phyloP scores from a whole-genome alignment of 2,888 invertebrate genomes.

The Automeris io region DNA sequence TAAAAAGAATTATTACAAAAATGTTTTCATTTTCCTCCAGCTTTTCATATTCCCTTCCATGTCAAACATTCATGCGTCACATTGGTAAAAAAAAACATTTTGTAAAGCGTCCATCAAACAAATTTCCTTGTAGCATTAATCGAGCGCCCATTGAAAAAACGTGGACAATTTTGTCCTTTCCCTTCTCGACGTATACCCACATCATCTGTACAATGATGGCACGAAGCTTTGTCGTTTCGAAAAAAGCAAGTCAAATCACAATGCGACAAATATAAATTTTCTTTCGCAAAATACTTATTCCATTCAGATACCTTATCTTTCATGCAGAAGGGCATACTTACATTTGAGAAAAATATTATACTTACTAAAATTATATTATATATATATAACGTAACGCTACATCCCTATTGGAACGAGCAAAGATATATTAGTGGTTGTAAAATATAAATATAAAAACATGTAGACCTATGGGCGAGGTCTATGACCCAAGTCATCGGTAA shows the following conservation, averaged over 20 bases:
- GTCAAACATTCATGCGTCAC: slow-evolving; percentile 27
- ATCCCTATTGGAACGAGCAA: no score
- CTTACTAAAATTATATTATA: not conserved
- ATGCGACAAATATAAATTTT: slow-evolving; percentile 4
- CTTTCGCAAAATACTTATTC: not conserved
- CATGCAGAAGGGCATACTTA: no score
- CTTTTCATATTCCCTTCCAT: slow-evolving; percentile 16
- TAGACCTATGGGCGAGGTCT: no score
- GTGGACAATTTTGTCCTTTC: slow-evolving; percentile 42
- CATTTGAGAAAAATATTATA: no score
- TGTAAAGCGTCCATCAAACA: slow-evolving; percentile 62
- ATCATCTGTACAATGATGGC: slow-evolving; percentile 59
- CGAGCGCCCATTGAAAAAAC: slow-evolving; percentile 56
- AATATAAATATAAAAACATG: no score
- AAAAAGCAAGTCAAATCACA: slow-evolving; percentile 29
- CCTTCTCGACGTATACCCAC: slow-evolving; percentile 53
- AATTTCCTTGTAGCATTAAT: slow-evolving; percentile 60
- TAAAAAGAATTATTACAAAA: no score
- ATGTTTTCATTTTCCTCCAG: slow-evolving; percentile 6
- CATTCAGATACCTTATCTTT: no score
- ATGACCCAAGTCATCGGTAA: no score
- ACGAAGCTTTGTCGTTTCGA: slow-evolving; percentile 44
- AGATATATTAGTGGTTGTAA: no score
- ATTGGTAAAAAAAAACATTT: slow-evolving; percentile 42
- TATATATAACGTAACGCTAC: not conserved